Percentiles rank a stretch among this genome's conserved stretches.
phyloP scores from a whole-genome alignment of 2,113 vertebrate species.

The Myodes glareolus region DNA sequence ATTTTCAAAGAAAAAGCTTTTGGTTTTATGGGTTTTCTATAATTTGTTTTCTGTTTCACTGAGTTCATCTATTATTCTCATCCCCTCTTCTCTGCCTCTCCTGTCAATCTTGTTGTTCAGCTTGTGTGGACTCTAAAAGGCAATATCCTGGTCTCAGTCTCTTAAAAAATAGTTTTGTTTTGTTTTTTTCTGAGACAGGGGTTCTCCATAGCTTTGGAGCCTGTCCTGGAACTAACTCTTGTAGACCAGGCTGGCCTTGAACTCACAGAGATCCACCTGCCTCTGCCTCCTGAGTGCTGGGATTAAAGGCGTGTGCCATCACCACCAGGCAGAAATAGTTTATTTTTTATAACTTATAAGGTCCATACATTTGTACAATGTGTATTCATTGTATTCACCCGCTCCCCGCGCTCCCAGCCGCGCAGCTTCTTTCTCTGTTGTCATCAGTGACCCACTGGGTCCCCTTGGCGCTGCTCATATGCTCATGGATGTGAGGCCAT shows the following conservation, averaged over 20 bases:
- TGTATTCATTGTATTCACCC: background rate
- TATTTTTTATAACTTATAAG: background rate
- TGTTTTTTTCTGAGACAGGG: background rate
- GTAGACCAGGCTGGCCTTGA: too few species aligned
- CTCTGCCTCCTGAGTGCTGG: too few species aligned
- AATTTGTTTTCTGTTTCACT: background rate
- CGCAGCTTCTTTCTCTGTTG: background rate
- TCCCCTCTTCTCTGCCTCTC: background rate
- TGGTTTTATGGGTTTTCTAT: background rate
- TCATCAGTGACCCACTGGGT: background rate
- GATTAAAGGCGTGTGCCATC: too few species aligned
- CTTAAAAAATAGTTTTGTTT: background rate
- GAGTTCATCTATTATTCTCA: background rate
- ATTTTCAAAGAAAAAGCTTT: slow-evolving; percentile 5
- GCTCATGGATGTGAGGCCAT: too few species aligned
- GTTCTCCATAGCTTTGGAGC: too few species aligned
- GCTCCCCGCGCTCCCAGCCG: fast-evolving
- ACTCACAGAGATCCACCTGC: too few species aligned
- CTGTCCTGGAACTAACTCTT: too few species aligned
- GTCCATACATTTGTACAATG: background rate
- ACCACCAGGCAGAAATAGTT: too few species aligned
- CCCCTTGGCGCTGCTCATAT: background rate
- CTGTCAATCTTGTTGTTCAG: background rate
- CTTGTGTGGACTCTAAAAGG: background rate
- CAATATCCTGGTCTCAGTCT: background rate